Base-by-base conservation (phyloP, 1,140 invertebrate genomes). In the Aphelinus certus region DNA sequence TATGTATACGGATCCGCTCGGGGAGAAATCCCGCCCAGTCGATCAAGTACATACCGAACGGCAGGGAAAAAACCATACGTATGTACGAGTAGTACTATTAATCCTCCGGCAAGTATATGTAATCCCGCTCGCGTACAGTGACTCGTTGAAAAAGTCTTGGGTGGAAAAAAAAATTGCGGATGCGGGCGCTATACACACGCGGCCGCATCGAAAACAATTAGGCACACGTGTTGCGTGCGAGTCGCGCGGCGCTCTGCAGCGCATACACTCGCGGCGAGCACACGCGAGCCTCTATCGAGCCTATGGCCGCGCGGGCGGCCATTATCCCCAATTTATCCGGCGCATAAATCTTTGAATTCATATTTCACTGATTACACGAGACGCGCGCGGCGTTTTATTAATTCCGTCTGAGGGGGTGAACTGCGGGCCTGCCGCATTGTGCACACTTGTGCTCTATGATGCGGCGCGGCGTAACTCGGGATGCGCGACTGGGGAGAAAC, bases 181-280 rank as follows among this genome's bases (percentile, higher is more conserved):
- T 26, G 26, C 26, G 26, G 26, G 26, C 26, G 26, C 26, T 26
- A 26, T 26, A 26, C 26, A 26, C 26, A 26, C 26, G 26, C 26
- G 26, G 26, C 26, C 78, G 82, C 51, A 3, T 53, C 80, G 81
- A 82, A 82, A 83, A 84, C 83, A 83, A 83, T 83, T 81, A 83
- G 79, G 71, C 76, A 57, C 45, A 81, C 79, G 79, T 80, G 78
- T 84, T 83, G 82, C 83, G 80, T 84, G 83, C 42, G 10, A 26
- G 26, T 26, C 26, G 26, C 26, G 26, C 26, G 26, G 26, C 26
- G 26, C 26, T 26, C 45, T 7, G 3, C 2, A 56, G 57, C 57
- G 26, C 55, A 57, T 7, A 57, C 26, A 57, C 26, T 10, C 7
- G 26, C 1, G 5, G 42, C 3, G 42, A 6, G 43, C n/a, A 46